Evolutionary conservation across 2,113 vertebrate species (phyloP).

Genomic region (Mohoua ochrocephala): DNA sequence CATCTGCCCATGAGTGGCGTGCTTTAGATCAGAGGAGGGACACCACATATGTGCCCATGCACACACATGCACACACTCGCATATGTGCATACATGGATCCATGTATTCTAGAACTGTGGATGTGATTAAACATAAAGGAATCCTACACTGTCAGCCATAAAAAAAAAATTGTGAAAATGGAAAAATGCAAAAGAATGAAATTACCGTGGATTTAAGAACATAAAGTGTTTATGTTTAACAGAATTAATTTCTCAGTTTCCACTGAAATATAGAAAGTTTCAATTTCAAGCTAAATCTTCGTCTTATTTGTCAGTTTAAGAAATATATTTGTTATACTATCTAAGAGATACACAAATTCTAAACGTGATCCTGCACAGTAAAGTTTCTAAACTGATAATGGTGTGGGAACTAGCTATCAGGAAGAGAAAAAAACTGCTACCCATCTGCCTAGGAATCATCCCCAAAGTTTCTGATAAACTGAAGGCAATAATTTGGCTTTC

Average conservation of each 20-base stretch:
- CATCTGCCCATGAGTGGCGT: neutral
- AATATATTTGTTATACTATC: neutral
- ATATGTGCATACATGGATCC: no score
- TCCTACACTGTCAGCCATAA: neutral
- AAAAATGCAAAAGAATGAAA: neutral
- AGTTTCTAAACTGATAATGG: neutral
- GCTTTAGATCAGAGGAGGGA: neutral
- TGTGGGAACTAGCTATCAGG: neutral
- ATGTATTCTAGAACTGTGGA: neutral
- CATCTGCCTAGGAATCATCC: neutral
- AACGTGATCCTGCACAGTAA: neutral
- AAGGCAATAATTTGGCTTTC: neutral
- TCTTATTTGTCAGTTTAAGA: neutral
- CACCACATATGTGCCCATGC: rapidly evolving
- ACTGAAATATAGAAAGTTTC: neutral
- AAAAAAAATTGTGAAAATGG: neutral
- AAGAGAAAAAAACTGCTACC: neutral
- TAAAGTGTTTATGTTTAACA: neutral
- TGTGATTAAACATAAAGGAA: neutral
- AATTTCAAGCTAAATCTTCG: neutral
- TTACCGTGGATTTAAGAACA: neutral
- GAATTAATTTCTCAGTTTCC: neutral
- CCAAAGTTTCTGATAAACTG: neutral
- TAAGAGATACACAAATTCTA: neutral
- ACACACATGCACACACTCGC: no score